Percentiles rank a stretch among this genome's conserved stretches.
phyloP scores from a whole-genome alignment of 2,113 vertebrate species.

The Chrysemys picta region DNA sequence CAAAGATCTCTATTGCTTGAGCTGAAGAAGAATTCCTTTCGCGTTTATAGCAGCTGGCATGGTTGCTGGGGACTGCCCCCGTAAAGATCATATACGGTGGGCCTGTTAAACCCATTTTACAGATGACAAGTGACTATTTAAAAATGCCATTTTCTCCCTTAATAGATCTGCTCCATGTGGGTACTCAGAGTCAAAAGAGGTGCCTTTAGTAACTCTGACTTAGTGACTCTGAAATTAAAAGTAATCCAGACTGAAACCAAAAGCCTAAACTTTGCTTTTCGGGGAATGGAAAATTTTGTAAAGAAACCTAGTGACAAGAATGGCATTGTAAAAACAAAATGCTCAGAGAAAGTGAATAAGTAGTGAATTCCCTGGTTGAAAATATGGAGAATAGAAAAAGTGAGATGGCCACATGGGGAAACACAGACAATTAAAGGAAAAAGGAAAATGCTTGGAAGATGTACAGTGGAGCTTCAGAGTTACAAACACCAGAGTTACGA shows the following conservation, averaged over 20 bases:
- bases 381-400: not conserved
- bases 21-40: not conserved
- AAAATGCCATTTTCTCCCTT: not conserved
- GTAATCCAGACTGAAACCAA: not conserved
- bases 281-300: not conserved
- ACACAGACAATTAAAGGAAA: not conserved
- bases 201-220: not conserved
- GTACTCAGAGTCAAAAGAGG: not conserved
- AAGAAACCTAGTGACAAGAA: not conserved
- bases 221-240: not conserved
- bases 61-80: not conserved
- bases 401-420: not conserved
- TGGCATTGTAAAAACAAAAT: not conserved
- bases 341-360: not conserved
- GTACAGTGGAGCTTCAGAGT: no score
- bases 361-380: not conserved
- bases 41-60: not conserved
- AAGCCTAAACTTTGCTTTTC: not conserved
- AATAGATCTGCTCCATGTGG: not conserved
- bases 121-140: not conserved
- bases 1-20: not conserved
- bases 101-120: not conserved
- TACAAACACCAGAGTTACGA: no score
- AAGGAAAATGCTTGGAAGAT: not conserved
- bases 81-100: not conserved